Base-by-base conservation (phyloP, 2,888 invertebrate genomes). In the Melolontha melolontha region DNA sequence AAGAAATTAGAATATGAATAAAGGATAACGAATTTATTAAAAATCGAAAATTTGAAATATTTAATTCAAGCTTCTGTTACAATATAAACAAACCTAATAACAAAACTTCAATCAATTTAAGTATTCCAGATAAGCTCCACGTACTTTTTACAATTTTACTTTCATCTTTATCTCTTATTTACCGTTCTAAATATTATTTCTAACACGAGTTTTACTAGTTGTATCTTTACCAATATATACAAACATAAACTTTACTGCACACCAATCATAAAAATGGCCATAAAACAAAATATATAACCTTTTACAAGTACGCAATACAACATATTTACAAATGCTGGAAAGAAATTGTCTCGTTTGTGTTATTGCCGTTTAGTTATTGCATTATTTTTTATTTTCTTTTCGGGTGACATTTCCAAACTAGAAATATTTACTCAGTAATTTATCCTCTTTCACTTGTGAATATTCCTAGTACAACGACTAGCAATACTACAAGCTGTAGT, bases 161-260 rank as follows among this genome's bases (percentile, higher is more conserved):
- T 34, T 10, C 8, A 10, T 10, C 10, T 6, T 34, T 34, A 34
- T 34, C 34, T 34, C 7, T 34, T 34, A 34, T 34, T 34, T 34
- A 34, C 29, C 6, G 34, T 34, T 34, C 7, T 6, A 34, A 34
- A 6, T 34, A 34, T 34, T 34, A 34, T 34, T 34, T 2, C 7
- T 34, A 6, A 6, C 34, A 34, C 34, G 34, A 34, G 7, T 10
- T 34, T n/a, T 5, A 6, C 29, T 2, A 6, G 1, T 34, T 6
- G 34, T 34, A 34, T 34, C 34, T 34, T 34, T 34, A 16, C 17
- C 54, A 16, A 40, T 54, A 22, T 17, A 11, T 14, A 40, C 39
- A 54, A 17, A 54, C 8, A 52, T 34, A n/a, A 52, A 17, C 16
- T 54, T 54, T 17, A 54, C 54, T 54, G 39, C 39, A 52, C 17